phyloP scores from a whole-genome alignment of 2,797 vertebrate genomes.

The Meda fulgida region DNA sequence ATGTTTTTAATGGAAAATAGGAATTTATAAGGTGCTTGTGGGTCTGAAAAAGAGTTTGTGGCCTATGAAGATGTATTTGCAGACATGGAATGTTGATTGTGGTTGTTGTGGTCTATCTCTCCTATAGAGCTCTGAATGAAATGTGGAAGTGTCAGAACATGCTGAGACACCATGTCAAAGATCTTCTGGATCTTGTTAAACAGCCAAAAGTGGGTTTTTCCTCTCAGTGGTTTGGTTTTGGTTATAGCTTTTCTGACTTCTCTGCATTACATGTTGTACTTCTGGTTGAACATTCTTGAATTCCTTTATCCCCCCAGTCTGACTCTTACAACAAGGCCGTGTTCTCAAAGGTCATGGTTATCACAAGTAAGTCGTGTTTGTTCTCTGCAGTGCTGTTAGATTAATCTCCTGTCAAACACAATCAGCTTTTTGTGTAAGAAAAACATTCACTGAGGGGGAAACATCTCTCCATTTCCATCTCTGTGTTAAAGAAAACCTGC shows the following conservation, averaged over 20 bases:
- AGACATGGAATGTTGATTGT: neutral
- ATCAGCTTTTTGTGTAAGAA: neutral
- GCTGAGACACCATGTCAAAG: slow-evolving; percentile 92
- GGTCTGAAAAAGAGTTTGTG: neutral
- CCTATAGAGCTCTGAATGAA: slow-evolving; percentile 91
- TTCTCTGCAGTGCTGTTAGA: neutral
- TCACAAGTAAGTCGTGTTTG: slow-evolving; percentile 88
- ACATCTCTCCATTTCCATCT: neutral
- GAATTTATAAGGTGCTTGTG: neutral
- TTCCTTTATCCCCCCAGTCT: slow-evolving; percentile 79
- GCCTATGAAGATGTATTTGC: slow-evolving; percentile 15
- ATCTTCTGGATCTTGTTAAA: slow-evolving; percentile 93
- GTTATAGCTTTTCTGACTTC: neutral
- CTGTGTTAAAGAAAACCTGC: slow-evolving; percentile 85
- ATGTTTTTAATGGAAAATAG: neutral
- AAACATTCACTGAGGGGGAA: neutral
- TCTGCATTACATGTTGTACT: neutral
- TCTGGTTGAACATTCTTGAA: slow-evolving; percentile 9
- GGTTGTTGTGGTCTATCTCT: neutral
- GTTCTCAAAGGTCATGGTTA: slow-evolving; percentile 99
- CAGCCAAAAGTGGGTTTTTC: slow-evolving; percentile 88
- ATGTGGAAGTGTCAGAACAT: slow-evolving; percentile 99
- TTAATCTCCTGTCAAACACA: neutral
- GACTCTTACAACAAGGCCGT: slow-evolving; percentile 95
- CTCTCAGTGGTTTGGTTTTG: slow-evolving; percentile 7